Conservation (phyloP, 2,888 invertebrate genomes). For the Eristalis pertinax region DNA sequence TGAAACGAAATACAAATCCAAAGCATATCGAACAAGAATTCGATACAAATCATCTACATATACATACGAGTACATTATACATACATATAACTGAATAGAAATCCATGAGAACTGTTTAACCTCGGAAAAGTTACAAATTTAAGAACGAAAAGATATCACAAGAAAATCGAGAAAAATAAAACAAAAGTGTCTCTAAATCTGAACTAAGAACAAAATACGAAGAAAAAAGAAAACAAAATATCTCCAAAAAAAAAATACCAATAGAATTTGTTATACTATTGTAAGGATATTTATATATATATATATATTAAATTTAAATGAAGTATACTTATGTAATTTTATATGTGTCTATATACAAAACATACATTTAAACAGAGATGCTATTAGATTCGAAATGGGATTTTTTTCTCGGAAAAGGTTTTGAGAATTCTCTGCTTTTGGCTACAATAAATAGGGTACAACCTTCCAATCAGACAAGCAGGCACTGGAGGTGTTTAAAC, state of each 20-base stretch:
- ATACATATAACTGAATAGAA: slow-evolving; percentile 12
- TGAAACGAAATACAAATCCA: slow-evolving; percentile 14
- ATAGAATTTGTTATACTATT: slow-evolving; percentile 60
- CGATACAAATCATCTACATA: slow-evolving; percentile 33
- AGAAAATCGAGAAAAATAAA: slow-evolving; percentile 10
- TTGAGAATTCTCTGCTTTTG: background rate
- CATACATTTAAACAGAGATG: slow-evolving; percentile 38
- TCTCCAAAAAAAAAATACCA: slow-evolving; percentile 42
- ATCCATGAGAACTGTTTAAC: slow-evolving; percentile 64
- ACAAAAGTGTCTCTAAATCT: slow-evolving; percentile 27
- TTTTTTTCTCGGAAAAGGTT: background rate
- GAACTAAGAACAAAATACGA: slow-evolving; percentile 3
- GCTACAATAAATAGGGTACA: background rate
- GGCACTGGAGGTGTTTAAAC: background rate
- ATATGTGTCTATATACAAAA: slow-evolving; percentile 70
- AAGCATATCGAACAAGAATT: slow-evolving; percentile 31
- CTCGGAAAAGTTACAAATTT: slow-evolving; percentile 70
- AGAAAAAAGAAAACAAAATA: background rate
- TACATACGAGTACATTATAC: background rate
- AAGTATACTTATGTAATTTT: slow-evolving; percentile 61
- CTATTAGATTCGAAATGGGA: slow-evolving; percentile 18
- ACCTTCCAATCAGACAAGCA: background rate
- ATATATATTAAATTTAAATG: slow-evolving; percentile 60
- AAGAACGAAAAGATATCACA: slow-evolving; percentile 9
- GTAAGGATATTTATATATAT: slow-evolving; percentile 65